These are phyloP conservation scores for Dendroctonus valens DNA, from an alignment of 1,140 invertebrate species.

Conservation along the genomic window DNA sequence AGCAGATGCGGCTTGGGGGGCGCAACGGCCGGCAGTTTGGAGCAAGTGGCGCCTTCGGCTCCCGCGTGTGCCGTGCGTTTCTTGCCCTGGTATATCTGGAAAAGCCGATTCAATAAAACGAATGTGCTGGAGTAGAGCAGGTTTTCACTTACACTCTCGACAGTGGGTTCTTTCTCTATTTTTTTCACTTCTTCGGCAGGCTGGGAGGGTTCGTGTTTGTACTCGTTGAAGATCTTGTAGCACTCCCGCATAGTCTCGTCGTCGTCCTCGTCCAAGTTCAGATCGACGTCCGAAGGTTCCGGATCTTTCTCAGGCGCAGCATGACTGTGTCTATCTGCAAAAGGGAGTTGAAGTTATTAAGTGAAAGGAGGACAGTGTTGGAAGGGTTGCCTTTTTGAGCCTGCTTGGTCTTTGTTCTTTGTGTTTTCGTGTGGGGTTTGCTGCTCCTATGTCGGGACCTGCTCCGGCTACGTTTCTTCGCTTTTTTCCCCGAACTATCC, in stretches of 20 bases:
- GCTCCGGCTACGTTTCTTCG: too few relatives aligned
- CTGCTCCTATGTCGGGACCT: too few relatives aligned
- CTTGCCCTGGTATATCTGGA: constrained; percentile 39
- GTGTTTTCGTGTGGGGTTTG: too few relatives aligned
- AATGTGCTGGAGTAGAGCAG: too few relatives aligned
- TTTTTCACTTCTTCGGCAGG: background rate
- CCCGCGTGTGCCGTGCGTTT: constrained; percentile 54
- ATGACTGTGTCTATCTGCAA: background rate
- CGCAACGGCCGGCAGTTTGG: constrained; percentile 13
- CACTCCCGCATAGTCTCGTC: constrained; percentile 62
- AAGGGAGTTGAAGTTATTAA: too few relatives aligned
- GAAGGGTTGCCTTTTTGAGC: too few relatives aligned
- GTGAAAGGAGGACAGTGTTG: too few relatives aligned
- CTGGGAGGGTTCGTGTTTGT: constrained; percentile 45
- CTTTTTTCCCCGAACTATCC: background rate
- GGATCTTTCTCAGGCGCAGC: constrained; percentile 43
- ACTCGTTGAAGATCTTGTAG: constrained; percentile 68
- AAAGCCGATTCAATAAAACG: constrained; percentile 3
- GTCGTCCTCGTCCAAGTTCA: constrained; percentile 39
- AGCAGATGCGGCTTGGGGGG: constrained; percentile 36
- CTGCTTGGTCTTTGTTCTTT: too few relatives aligned
- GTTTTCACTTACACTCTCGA: background rate
- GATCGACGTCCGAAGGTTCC: constrained; percentile 22
- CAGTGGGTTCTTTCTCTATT: background rate
- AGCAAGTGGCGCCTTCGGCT: constrained; percentile 37